Percentiles rank a stretch among this genome's conserved stretches.
These are phyloP conservation scores for Tetragonisca angustula DNA, from an alignment of 2,888 invertebrate genomes.

Conservation along the genomic window DNA sequence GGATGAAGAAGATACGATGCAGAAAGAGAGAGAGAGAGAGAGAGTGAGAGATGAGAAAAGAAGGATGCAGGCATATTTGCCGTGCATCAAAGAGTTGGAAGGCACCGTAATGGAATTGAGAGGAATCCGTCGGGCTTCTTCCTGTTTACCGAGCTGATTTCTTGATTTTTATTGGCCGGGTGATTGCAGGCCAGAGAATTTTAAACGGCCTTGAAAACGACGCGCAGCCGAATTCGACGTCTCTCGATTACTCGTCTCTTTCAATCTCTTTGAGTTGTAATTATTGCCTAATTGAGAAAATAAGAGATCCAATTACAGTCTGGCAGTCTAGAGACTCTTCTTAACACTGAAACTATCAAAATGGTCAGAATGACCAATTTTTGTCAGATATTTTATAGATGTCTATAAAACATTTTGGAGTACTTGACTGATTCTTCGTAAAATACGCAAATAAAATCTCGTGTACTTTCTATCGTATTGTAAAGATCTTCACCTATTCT, in stretches of 20 bases:
- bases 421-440: too few relatives aligned
- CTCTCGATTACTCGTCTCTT: background rate
- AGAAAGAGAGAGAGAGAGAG: background rate
- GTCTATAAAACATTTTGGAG: too few relatives aligned
- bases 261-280: background rate
- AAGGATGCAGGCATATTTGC: slow-evolving; percentile 59
- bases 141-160: slow-evolving; percentile 64
- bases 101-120: slow-evolving; percentile 60
- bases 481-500: too few relatives aligned
- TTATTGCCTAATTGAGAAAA: background rate
- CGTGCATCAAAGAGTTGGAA: slow-evolving; percentile 61
- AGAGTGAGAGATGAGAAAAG: background rate
- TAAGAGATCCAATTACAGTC: background rate
- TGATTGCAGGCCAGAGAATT: slow-evolving; percentile 62
- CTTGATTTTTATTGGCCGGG: slow-evolving; percentile 68
- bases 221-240: background rate
- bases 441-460: too few relatives aligned
- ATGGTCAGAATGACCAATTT: too few relatives aligned
- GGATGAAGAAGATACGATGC: background rate
- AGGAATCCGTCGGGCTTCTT: slow-evolving; percentile 45
- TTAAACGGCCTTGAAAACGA: slow-evolving; percentile 49
- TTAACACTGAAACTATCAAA: too few relatives aligned
- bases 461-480: too few relatives aligned
- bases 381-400: too few relatives aligned
- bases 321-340: background rate